These are phyloP conservation scores for Drosophila histrio DNA, from an alignment of 2,888 invertebrate genomes.

Conservation along the genomic window DNA sequence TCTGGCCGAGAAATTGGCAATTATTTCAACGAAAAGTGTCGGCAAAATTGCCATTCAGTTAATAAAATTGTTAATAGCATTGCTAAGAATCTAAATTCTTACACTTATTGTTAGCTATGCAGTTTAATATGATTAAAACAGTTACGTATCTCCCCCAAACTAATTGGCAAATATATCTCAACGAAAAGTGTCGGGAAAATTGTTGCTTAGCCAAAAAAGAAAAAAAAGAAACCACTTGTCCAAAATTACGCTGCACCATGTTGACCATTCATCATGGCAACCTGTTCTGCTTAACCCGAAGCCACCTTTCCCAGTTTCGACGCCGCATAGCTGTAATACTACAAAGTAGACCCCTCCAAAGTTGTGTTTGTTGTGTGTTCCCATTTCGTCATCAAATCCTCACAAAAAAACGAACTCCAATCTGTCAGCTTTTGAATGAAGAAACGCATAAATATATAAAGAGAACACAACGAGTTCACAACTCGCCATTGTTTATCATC, in stretches of 20 bases:
- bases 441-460: background rate
- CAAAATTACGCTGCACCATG: conserved; percentile 4
- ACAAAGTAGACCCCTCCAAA: conserved; percentile 1
- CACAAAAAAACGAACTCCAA: conserved; percentile 9
- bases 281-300: conserved; percentile 2
- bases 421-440: conserved; percentile 12
- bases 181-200: background rate
- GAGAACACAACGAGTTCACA: conserved; percentile 22
- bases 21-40: no score
- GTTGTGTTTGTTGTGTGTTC: conserved; percentile 1
- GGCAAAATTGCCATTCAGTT: no score
- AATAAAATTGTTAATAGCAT: no score
- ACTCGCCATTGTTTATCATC: conserved; percentile 28
- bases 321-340: conserved; percentile 4
- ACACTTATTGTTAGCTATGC: background rate
- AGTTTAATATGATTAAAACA: background rate
- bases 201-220: background rate
- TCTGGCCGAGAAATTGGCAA: no score
- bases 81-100: no score
- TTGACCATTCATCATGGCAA: background rate
- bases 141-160: background rate
- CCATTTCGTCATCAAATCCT: conserved; percentile 9
- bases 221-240: background rate
- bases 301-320: conserved; percentile 9
- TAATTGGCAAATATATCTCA: no score